These are phyloP conservation scores for Drosophila multiciliata DNA, from an alignment of 2,888 invertebrate genomes.

Conservation along the genomic window DNA sequence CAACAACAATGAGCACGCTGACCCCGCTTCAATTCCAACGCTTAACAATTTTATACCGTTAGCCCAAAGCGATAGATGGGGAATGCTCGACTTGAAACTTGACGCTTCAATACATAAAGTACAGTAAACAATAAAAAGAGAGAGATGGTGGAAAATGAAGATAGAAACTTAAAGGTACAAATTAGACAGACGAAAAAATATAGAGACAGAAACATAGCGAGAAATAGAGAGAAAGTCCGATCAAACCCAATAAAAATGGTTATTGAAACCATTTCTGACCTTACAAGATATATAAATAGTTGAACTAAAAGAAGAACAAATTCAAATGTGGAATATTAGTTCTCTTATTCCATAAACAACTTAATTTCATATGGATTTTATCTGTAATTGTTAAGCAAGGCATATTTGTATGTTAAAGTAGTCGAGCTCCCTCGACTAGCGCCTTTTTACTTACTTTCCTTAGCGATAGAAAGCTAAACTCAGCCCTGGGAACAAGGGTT, in stretches of 20 bases:
- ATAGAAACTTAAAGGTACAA: not conserved
- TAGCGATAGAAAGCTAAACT: constrained; percentile 9
- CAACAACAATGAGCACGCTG: constrained; percentile 6
- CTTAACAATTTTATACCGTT: constrained; percentile 26
- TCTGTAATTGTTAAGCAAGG: not conserved
- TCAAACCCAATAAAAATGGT: not conserved
- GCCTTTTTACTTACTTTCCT: not conserved
- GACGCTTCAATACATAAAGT: too few relatives aligned
- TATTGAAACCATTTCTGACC: not conserved
- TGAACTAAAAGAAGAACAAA: not conserved
- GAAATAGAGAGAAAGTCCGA: not conserved
- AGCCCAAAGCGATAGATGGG: not conserved
- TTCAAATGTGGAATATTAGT: not conserved
- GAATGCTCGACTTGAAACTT: not conserved
- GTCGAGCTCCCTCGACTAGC: not conserved
- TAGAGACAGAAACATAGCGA: not conserved
- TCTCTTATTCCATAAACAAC: not conserved
- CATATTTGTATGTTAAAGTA: not conserved
- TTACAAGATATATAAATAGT: not conserved
- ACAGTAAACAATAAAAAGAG: too few relatives aligned
- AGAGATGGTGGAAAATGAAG: not conserved
- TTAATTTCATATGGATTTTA: not conserved
- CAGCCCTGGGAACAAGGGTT: constrained; percentile 31
- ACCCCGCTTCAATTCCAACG: constrained; percentile 32
- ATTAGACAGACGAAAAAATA: not conserved